phyloP scores from a whole-genome alignment of 2,797 vertebrate species.

The Pelochelys cantorii region DNA sequence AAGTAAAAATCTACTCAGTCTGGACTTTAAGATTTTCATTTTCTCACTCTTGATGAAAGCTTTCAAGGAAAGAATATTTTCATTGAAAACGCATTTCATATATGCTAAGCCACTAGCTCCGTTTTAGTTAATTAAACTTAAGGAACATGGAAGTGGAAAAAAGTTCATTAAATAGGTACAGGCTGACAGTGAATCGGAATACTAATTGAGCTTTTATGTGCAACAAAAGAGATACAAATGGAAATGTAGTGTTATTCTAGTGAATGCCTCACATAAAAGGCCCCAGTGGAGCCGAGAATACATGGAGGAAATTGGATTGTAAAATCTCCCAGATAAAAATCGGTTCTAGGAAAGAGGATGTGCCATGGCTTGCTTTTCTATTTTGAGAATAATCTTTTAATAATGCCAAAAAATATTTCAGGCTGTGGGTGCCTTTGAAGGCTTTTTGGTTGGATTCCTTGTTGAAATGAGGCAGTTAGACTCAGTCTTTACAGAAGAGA shows the following conservation, averaged over 20 bases:
- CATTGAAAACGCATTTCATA: slow-evolving; percentile 70
- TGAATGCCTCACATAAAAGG: slow-evolving; percentile 55
- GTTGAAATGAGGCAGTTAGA: slow-evolving; percentile 51
- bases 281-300: slow-evolving; percentile 47
- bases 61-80: slow-evolving; percentile 71
- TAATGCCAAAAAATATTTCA: slow-evolving; percentile 64
- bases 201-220: slow-evolving; percentile 77
- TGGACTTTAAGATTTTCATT: slow-evolving; percentile 27
- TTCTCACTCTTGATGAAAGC: slow-evolving; percentile 55
- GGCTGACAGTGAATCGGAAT: slow-evolving; percentile 67
- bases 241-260: slow-evolving; percentile 57
- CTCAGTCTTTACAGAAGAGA: slow-evolving; percentile 25
- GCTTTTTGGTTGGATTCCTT: slow-evolving; percentile 25
- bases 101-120: slow-evolving; percentile 67
- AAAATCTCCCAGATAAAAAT: slow-evolving; percentile 70
- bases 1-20: neutral
- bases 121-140: slow-evolving; percentile 83
- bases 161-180: slow-evolving; percentile 79
- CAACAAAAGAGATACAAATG: slow-evolving; percentile 75
- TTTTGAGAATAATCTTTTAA: slow-evolving; percentile 67
- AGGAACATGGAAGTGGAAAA: slow-evolving; percentile 76
- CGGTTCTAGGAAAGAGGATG: slow-evolving; percentile 62
- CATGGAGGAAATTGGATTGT: slow-evolving; percentile 72
- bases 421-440: slow-evolving; percentile 3
- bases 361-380: slow-evolving; percentile 61